These are phyloP conservation scores for Orbicella faveolata DNA, from an alignment of 64 coral and sea anemone genomes.

Conservation along the genomic window DNA sequence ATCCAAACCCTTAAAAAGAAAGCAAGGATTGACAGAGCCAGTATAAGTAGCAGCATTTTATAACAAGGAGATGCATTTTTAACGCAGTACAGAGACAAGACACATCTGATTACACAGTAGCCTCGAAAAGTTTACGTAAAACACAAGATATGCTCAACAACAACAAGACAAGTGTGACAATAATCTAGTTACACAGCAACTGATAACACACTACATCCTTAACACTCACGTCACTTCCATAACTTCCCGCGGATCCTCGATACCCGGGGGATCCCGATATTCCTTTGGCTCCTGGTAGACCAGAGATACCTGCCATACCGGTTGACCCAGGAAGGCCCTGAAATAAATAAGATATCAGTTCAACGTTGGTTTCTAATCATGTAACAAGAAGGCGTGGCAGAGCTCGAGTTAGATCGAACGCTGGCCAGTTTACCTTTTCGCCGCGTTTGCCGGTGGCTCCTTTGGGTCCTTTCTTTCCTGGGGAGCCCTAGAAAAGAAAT, in stretches of 20 bases:
- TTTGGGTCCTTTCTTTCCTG: conserved; percentile 4
- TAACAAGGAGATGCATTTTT: neutral
- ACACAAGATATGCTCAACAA: too few species aligned
- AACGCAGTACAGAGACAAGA: neutral
- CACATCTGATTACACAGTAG: too few species aligned
- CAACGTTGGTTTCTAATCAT: neutral
- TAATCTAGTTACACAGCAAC: too few species aligned
- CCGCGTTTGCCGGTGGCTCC: conserved; percentile 29
- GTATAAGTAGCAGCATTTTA: neutral
- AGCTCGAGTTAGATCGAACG: neutral
- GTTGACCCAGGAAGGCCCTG: conserved; percentile 18
- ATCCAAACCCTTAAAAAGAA: neutral
- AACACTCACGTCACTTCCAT: conserved; percentile 17
- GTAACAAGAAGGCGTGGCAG: neutral
- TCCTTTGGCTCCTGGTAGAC: conserved; percentile 2
- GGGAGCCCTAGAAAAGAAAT: conserved; percentile 13
- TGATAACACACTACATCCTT: too few species aligned
- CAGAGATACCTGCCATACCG: neutral
- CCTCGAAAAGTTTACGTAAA: too few species aligned
- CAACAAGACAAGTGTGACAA: too few species aligned
- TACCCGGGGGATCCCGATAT: neutral
- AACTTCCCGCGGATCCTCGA: neutral
- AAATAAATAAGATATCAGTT: neutral
- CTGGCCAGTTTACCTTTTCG: neutral
- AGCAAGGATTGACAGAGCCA: neutral